phyloP scores from a whole-genome alignment of 2,888 invertebrate species.

The Lapara coniferarum region DNA sequence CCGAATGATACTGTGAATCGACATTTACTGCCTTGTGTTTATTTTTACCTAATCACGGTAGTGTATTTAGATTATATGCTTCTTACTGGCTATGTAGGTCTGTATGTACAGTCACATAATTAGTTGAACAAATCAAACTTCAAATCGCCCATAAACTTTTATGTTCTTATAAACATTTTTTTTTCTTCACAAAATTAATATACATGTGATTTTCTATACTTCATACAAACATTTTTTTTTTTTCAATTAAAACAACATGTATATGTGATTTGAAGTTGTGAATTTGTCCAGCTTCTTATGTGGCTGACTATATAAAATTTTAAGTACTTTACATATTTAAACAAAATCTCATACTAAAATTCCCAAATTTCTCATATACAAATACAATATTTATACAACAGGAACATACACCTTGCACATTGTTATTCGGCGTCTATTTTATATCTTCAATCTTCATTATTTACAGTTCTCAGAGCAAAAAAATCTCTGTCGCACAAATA shows the following conservation, averaged over 20 bases:
- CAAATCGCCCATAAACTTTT: too few species aligned
- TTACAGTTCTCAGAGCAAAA: neutral
- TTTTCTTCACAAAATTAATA: too few species aligned
- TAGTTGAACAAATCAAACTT: too few species aligned
- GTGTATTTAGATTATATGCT: neutral
- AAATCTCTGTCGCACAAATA: neutral
- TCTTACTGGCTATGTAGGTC: neutral
- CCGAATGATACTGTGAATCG: neutral
- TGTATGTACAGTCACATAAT: too few species aligned
- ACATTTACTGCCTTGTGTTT: neutral
- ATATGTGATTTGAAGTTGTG: too few species aligned
- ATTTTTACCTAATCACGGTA: neutral
- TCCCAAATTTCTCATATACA: neutral
- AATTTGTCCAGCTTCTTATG: too few species aligned
- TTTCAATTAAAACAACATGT: too few species aligned
- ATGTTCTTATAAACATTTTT: too few species aligned
- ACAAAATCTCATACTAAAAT: constrained; percentile 2
- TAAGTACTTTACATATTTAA: neutral
- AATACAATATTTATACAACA: neutral
- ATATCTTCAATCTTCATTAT: neutral
- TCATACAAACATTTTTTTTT: too few species aligned
- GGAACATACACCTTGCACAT: constrained; percentile 5
- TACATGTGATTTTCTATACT: too few species aligned
- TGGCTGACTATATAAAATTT: too few species aligned
- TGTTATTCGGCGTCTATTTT: neutral